phyloP scores from a whole-genome alignment of 2,797 vertebrate genomes.

The Periparus ater region DNA sequence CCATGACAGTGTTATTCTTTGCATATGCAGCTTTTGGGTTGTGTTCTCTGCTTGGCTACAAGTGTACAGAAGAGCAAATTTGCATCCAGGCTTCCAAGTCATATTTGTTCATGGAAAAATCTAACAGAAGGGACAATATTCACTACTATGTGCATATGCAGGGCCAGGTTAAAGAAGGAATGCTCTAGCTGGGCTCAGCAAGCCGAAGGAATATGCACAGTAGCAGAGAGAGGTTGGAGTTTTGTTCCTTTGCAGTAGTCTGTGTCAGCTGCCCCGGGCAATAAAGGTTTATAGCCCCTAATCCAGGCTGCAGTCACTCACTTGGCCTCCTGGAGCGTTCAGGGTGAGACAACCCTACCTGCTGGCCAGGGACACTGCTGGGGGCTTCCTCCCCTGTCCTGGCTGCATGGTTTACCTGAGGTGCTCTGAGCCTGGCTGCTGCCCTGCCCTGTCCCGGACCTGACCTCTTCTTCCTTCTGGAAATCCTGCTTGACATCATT shows the following conservation, averaged over 20 bases:
- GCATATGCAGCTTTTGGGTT: neutral
- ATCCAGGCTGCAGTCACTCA: neutral
- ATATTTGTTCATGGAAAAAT: neutral
- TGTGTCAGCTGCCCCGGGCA: neutral
- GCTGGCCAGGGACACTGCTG: neutral
- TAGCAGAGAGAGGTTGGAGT: neutral
- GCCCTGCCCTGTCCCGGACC: neutral
- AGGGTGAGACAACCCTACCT: neutral
- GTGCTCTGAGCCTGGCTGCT: neutral
- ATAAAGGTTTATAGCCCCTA: neutral
- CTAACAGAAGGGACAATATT: neutral
- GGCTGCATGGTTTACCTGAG: neutral
- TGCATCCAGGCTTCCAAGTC: neutral
- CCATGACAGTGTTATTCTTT: neutral
- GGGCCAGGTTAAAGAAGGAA: neutral
- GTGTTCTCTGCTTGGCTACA: neutral
- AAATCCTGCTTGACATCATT: neutral
- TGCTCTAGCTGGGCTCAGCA: neutral
- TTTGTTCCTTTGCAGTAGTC: neutral
- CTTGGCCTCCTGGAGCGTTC: neutral
- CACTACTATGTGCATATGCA: neutral
- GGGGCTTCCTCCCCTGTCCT: neutral
- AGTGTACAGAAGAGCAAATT: neutral
- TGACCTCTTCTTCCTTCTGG: neutral
- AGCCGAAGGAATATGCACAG: fast-evolving